A percentile compares a stretch with the other conserved stretches of the same genome.
These are phyloP conservation scores for Eulemur macaco DNA, from an alignment of 2,113 vertebrate genomes.

Conservation along the genomic window DNA sequence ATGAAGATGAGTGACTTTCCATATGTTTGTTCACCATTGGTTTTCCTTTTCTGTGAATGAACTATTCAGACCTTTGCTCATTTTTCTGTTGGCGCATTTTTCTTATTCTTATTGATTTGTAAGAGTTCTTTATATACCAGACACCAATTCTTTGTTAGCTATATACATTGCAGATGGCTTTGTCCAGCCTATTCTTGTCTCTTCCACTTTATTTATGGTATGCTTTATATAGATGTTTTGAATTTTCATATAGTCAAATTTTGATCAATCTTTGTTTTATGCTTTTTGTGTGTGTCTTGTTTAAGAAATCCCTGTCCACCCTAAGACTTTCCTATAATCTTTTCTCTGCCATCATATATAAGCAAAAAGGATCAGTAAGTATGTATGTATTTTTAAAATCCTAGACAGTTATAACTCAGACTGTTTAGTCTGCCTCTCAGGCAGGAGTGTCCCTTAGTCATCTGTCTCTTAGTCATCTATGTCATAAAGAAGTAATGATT, in stretches of 20 bases:
- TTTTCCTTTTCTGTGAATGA: constrained; percentile 7
- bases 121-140: neutral
- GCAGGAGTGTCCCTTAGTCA: neutral
- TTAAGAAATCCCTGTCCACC: neutral
- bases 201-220: neutral
- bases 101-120: constrained; percentile 8
- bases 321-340: neutral
- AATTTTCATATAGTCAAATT: neutral
- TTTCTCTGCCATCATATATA: constrained; percentile 26
- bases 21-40: neutral
- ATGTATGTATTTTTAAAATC: neutral
- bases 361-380: neutral
- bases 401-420: neutral
- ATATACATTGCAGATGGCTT: neutral
- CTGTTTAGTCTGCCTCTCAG: neutral
- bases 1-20: neutral
- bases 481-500: neutral
- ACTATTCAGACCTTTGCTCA: neutral
- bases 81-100: neutral
- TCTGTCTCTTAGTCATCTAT: neutral
- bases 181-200: neutral
- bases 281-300: neutral
- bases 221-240: neutral
- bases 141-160: neutral
- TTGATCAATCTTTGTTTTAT: neutral